Conservation (phyloP, 2,797 vertebrate genomes). For the Distichodus sexfasciatus region DNA sequence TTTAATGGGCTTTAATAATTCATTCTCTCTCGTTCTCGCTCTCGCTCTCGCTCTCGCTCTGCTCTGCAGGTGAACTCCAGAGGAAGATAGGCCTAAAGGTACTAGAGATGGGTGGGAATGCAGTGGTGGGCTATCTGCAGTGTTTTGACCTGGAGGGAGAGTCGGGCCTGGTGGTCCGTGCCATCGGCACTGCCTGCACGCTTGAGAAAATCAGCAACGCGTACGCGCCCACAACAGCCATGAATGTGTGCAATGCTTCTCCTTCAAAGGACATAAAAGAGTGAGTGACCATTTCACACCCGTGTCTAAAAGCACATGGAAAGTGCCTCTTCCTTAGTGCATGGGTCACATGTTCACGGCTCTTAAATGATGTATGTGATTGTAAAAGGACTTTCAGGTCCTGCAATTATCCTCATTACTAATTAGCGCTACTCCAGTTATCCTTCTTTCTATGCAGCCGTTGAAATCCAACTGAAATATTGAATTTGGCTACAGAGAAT, state of each 20-base stretch:
- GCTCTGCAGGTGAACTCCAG: slow-evolving; percentile 87
- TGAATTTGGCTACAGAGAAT: neutral
- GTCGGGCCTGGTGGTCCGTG: slow-evolving; percentile 93
- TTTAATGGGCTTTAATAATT: too few relatives aligned
- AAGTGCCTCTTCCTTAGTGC: neutral
- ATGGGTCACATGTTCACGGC: neutral
- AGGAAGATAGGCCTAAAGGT: slow-evolving; percentile 98
- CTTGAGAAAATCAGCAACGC: slow-evolving; percentile 91
- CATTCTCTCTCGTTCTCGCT: too few relatives aligned
- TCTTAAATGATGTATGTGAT: neutral
- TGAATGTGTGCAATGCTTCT: slow-evolving; percentile 86
- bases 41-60: too few relatives aligned
- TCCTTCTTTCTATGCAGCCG: too few relatives aligned
- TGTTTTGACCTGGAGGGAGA: slow-evolving; percentile 98
- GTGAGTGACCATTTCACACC: slow-evolving; percentile 81
- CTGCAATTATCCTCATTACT: neutral
- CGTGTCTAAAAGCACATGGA: neutral
- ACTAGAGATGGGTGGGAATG: slow-evolving; percentile 97
- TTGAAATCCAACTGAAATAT: too few relatives aligned
- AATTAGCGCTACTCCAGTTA: neutral
- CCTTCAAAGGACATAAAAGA: slow-evolving; percentile 98
- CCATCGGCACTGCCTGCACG: slow-evolving; percentile 96
- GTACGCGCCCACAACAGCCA: slow-evolving; percentile 59
- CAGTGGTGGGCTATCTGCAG: slow-evolving; percentile 96
- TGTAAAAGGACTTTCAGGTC: neutral